Evolutionary conservation across 2,113 vertebrate species (phyloP).

Genomic region (Cebidichthys violaceus): DNA sequence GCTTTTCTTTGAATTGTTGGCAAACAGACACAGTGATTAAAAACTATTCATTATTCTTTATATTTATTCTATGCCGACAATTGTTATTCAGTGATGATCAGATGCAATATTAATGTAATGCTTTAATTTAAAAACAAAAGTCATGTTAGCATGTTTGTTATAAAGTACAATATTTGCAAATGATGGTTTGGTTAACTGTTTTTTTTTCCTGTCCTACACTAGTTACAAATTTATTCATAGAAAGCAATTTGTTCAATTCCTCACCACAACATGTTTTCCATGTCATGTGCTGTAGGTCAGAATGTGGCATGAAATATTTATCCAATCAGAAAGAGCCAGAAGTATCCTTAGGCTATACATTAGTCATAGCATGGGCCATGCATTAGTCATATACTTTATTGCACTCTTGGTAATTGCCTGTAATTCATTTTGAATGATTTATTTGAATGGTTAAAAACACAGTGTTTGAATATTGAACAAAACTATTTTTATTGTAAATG

Average conservation of each 20-base stretch:
- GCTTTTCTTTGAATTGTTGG: neutral
- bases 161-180: neutral
- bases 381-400: conserved; percentile 74
- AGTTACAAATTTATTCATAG: conserved; percentile 65
- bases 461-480: conserved; percentile 61
- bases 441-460: conserved; percentile 62
- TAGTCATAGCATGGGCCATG: conserved; percentile 73
- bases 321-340: conserved; percentile 76
- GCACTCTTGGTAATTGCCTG: conserved; percentile 72
- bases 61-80: neutral
- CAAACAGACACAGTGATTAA: neutral
- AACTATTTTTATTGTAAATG: conserved; percentile 45
- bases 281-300: conserved; percentile 70
- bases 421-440: conserved; percentile 71
- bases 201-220: neutral
- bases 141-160: neutral
- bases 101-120: conserved; percentile 12
- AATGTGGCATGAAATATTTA: conserved; percentile 78
- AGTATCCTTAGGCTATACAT: conserved; percentile 77
- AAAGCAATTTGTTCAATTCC: conserved; percentile 69
- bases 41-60: neutral
- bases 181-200: neutral
- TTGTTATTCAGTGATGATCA: neutral
- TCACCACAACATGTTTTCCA: conserved; percentile 59
- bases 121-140: neutral